Percentiles rank a stretch among this genome's conserved stretches.
phyloP scores from a whole-genome alignment of 2,797 vertebrate genomes.

The Melanogrammus aeglefinus region DNA sequence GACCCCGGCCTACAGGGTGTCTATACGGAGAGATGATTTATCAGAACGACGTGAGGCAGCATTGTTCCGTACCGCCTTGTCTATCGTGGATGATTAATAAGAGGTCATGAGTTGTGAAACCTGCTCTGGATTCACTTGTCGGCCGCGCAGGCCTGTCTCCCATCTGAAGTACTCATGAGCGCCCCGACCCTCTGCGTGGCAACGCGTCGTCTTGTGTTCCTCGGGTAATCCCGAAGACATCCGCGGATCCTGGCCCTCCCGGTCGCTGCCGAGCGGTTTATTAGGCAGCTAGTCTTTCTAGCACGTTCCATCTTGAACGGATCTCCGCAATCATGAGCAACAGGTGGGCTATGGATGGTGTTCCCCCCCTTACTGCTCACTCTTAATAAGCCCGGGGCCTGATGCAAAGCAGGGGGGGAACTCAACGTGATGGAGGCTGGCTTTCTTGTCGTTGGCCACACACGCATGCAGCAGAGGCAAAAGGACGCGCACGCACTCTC shows the following conservation, averaged over 20 bases:
- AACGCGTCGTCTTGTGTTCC: constrained; percentile 29
- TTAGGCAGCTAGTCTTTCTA: constrained; percentile 48
- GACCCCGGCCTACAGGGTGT: constrained; percentile 25
- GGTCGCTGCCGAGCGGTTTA: constrained; percentile 27
- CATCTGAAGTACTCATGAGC: too few relatives aligned
- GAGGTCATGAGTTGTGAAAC: too few relatives aligned
- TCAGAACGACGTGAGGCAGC: constrained; percentile 34
- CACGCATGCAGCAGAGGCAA: constrained; percentile 42
- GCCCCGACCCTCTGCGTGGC: background rate
- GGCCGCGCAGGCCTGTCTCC: too few relatives aligned
- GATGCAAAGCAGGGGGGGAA: constrained; percentile 68
- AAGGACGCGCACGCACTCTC: background rate
- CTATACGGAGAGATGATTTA: constrained; percentile 24
- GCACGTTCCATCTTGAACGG: constrained; percentile 53
- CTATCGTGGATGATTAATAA: too few relatives aligned
- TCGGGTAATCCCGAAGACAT: constrained; percentile 40
- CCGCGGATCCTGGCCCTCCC: constrained; percentile 17
- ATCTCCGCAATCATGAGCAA: constrained; percentile 70
- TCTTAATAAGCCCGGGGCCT: constrained; percentile 63
- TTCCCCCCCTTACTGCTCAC: constrained; percentile 61
- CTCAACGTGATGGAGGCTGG: constrained; percentile 67
- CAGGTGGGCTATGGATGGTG: constrained; percentile 64
- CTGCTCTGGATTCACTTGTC: too few relatives aligned
- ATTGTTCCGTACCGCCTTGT: constrained; percentile 18
- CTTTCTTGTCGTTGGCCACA: constrained; percentile 72